A percentile compares a stretch with the other conserved stretches of the same genome.
These are phyloP conservation scores for Crypturellus tataupa DNA, from an alignment of 2,797 vertebrate species.

Conservation along the genomic window DNA sequence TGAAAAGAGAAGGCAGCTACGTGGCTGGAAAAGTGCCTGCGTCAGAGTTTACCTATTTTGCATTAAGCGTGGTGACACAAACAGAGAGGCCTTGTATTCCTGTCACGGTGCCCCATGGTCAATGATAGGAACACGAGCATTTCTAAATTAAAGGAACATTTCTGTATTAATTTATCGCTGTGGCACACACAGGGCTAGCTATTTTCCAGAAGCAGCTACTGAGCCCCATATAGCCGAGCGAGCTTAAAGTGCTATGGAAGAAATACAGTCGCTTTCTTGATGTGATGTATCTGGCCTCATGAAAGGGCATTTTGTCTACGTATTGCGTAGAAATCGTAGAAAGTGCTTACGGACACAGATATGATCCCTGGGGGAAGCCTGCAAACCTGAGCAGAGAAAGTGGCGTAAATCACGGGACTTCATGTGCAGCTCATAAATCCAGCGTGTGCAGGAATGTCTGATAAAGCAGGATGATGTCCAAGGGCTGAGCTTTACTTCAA, in stretches of 20 bases:
- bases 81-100: conserved; percentile 50
- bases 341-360: conserved; percentile 39
- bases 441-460: not conserved
- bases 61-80: conserved; percentile 46
- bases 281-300: conserved; percentile 43
- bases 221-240: not conserved
- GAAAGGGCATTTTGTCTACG: conserved; percentile 72
- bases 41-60: conserved; percentile 43
- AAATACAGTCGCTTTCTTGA: conserved; percentile 60
- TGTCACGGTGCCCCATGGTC: conserved; percentile 13
- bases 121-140: not conserved
- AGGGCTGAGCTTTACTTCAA: not conserved
- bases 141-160: conserved; percentile 45
- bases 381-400: conserved; percentile 29
- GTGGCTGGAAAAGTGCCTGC: not conserved
- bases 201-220: conserved; percentile 45
- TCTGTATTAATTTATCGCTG: conserved; percentile 62
- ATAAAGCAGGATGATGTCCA: conserved; percentile 1
- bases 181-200: conserved; percentile 38
- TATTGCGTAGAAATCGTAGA: conserved; percentile 40
- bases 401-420: conserved; percentile 11
- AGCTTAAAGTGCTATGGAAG: conserved; percentile 42
- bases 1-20: conserved; percentile 18
- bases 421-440: conserved; percentile 36
- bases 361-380: not conserved